A percentile compares a stretch with the other conserved stretches of the same genome.
Conservation (phyloP, 2,888 invertebrate genomes). For the Caenorhabditis plicata region DNA sequence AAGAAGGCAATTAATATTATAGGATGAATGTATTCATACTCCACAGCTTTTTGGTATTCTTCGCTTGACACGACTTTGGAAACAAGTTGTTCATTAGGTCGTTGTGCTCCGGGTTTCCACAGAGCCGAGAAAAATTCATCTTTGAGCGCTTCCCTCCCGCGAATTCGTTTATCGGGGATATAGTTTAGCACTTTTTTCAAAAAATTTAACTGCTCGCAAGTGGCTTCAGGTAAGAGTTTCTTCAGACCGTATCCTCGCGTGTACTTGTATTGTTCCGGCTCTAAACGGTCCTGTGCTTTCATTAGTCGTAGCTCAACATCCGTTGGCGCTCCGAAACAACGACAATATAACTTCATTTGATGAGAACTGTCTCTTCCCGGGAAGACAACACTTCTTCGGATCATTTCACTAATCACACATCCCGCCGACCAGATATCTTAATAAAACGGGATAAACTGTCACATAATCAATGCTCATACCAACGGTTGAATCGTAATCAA, state of each 20-base stretch:
- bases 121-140: conserved; percentile 38
- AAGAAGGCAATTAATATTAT: neutral
- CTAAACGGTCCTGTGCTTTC: conserved; percentile 16
- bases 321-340: conserved; percentile 24
- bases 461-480: too few species aligned
- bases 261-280: conserved; percentile 9
- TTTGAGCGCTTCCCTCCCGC: conserved; percentile 34
- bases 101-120: conserved; percentile 25
- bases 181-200: conserved; percentile 42
- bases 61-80: conserved; percentile 25
- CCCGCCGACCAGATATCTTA: conserved; percentile 52
- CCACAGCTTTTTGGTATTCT: conserved; percentile 26
- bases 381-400: conserved; percentile 39
- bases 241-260: conserved; percentile 15
- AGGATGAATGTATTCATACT: neutral
- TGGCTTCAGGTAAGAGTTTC: conserved; percentile 27
- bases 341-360: conserved; percentile 24
- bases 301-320: conserved; percentile 19
- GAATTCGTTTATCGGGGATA: conserved; percentile 38
- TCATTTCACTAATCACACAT: conserved; percentile 52
- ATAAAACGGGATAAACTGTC: too few species aligned
- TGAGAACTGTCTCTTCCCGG: conserved; percentile 42
- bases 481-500: conserved; percentile 31
- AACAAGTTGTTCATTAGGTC: conserved; percentile 38
- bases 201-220: conserved; percentile 34